Evolutionary conservation across 2,113 vertebrate genomes (phyloP).

Genomic region (Stegostoma tigrinum): DNA sequence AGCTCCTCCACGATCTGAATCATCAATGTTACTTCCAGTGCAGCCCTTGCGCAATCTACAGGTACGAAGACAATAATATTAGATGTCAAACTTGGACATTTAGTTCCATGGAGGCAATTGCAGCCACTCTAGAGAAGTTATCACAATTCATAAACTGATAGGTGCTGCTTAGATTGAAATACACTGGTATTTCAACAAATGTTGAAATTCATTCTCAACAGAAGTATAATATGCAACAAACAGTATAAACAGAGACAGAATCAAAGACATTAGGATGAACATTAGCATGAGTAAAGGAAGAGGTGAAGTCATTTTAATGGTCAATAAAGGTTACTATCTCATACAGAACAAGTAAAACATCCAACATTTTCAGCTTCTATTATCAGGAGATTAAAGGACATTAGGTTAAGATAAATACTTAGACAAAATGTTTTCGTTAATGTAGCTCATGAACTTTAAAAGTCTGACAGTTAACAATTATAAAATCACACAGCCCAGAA

Average conservation of each 20-base stretch:
- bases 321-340: neutral
- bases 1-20: conserved; percentile 61
- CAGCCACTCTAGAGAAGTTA: neutral
- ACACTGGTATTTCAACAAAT: neutral
- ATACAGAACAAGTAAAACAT: neutral
- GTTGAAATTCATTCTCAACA: neutral
- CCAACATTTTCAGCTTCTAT: neutral
- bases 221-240: neutral
- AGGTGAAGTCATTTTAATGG: neutral
- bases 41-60: conserved; percentile 86
- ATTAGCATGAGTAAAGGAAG: neutral
- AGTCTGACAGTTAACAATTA: neutral
- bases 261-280: neutral
- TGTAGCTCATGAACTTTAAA: neutral
- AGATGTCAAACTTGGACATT: neutral
- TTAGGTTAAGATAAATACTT: neutral
- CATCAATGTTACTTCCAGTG: conserved; percentile 69
- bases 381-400: neutral
- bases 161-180: neutral
- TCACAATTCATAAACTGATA: neutral
- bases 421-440: neutral
- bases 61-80: conserved; percentile 29
- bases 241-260: neutral
- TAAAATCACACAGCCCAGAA: neutral
- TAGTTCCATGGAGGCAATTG: neutral